Base-by-base conservation (phyloP, 2,888 invertebrate genomes). In the Creontiades dilutus region DNA sequence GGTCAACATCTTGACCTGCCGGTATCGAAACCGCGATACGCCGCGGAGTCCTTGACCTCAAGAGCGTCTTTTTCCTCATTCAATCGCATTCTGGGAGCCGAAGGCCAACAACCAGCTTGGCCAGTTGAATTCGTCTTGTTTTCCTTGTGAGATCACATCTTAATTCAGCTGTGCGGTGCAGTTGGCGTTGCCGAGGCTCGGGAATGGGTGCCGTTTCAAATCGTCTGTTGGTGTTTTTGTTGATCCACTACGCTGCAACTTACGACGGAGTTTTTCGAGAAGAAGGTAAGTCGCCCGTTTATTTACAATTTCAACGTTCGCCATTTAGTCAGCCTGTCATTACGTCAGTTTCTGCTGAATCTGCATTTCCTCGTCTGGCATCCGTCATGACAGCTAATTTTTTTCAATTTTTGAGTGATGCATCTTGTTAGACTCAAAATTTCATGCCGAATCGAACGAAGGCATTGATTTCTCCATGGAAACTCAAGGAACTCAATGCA, bases 1-100 rank as follows among this genome's bases (percentile, higher is more conserved):
- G 37, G 37, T 37, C 37, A 37, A 37, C 68, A 23, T 68, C 68
- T 68, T 68, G 68, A 68, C 27, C 68, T 23, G n/a, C 0, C n/a
- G 61, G 13, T 23, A 23, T 11, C 68, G 12, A 7, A 68, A 68
- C 3, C 2, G 5, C n/a, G 68, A 68, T 68, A 23, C 23, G 23
- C 68, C 23, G 12, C 12, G 12, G 0, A 57, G 27, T 23, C 68
- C 68, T 68, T 68, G 68, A 68, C 68, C 68, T 68, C 68, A 19
- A n/a, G 23, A 23, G 5, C 68, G 13, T 68, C 68, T 68, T 68
- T 68, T 23, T 68, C 68, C 68, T 68, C 68, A 61, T 61, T 61
- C 61, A 11, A 9, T 23, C 23, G 68, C 7, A 57, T 57, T 57
- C 68, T 23, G 23, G 23, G 23, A 23, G 0, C 19, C 68, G 23